Conservation (phyloP, 2,797 vertebrate species). For the Manis pentadactyla region DNA sequence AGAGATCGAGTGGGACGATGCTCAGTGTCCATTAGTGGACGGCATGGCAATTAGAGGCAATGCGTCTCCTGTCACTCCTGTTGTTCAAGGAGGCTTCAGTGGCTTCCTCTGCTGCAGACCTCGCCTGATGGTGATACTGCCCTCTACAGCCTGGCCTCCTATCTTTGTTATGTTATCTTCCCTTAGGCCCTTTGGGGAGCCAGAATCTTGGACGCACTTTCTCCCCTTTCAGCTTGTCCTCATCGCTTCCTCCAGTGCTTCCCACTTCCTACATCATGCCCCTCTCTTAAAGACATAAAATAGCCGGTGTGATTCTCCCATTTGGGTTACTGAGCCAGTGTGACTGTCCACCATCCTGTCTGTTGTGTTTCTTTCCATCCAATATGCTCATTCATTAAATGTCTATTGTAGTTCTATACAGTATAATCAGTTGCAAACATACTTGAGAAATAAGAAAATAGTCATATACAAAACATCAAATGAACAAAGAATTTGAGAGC, state of each 20-base stretch:
- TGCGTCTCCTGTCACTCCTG: background rate
- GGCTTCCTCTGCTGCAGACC: background rate
- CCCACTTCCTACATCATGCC: background rate
- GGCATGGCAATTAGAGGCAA: background rate
- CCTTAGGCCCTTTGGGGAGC: background rate
- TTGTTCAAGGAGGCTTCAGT: background rate
- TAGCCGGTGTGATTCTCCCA: background rate
- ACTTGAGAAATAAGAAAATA: background rate
- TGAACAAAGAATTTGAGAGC: background rate
- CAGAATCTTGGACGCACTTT: background rate
- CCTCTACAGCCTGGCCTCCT: background rate
- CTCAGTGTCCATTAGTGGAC: no score
- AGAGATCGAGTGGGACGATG: no score
- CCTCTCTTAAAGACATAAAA: background rate
- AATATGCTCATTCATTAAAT: background rate
- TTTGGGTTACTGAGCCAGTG: background rate
- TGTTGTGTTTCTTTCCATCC: background rate
- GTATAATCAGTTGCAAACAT: background rate
- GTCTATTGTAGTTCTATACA: background rate
- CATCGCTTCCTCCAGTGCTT: background rate
- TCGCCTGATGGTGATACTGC: background rate
- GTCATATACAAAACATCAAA: background rate
- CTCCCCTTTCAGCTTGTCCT: background rate
- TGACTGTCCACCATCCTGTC: background rate
- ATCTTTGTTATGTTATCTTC: background rate